phyloP scores from a whole-genome alignment of 2,113 vertebrate species.

The Epinephelus fuscoguttatus region DNA sequence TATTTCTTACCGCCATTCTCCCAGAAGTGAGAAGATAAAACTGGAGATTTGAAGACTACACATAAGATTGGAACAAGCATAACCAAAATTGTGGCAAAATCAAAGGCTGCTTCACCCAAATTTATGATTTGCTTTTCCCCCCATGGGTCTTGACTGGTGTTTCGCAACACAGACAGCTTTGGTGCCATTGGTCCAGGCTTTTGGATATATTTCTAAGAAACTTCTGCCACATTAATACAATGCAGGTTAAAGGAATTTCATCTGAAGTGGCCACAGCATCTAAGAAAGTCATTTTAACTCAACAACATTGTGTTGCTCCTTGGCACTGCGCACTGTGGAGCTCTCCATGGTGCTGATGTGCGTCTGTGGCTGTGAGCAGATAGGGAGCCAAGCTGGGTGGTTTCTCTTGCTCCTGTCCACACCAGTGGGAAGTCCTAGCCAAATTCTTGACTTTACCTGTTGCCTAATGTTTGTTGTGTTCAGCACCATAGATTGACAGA shows the following conservation, averaged over 20 bases:
- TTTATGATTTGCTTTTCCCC: background rate
- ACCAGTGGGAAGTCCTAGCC: background rate
- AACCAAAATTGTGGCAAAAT: background rate
- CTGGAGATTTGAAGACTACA: background rate
- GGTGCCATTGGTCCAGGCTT: background rate
- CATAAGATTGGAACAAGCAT: background rate
- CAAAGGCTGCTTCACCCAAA: background rate
- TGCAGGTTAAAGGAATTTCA: background rate
- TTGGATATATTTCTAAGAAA: background rate
- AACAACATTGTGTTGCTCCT: background rate
- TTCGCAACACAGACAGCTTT: background rate
- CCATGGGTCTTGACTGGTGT: background rate
- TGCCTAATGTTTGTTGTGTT: background rate
- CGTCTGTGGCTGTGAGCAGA: too few species aligned
- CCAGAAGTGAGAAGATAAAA: background rate
- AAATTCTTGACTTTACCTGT: background rate
- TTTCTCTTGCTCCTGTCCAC: background rate
- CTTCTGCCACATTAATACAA: background rate
- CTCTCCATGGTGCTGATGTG: slow-evolving; percentile 53
- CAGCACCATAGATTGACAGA: background rate
- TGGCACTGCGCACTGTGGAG: background rate
- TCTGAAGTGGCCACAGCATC: background rate
- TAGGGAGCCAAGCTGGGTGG: background rate
- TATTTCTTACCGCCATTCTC: background rate
- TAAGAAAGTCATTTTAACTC: background rate